phyloP scores from a whole-genome alignment of 2,797 vertebrate species.

The Spinus olivaceus region DNA sequence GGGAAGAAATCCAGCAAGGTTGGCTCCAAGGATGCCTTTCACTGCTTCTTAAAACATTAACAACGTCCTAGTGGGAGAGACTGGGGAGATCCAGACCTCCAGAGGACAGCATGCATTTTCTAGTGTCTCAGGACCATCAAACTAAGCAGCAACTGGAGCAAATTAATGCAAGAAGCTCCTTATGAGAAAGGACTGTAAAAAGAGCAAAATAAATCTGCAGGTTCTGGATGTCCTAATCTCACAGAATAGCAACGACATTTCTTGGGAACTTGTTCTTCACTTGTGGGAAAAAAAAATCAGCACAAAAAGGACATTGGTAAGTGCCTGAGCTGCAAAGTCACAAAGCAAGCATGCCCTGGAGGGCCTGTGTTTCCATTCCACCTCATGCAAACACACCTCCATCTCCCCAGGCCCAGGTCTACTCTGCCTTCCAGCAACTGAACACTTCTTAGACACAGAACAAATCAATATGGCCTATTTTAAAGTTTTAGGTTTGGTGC shows the following conservation, averaged over 20 bases:
- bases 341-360: not conserved
- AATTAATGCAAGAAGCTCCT: constrained; percentile 10
- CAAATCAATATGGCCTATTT: not conserved
- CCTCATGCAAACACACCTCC: not conserved
- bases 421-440: not conserved
- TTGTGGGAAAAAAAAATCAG: not conserved
- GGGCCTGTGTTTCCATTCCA: not conserved
- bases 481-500: not conserved
- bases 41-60: constrained; percentile 31
- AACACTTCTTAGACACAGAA: not conserved
- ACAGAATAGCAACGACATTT: not conserved
- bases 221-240: not conserved
- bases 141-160: constrained; percentile 2
- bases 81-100: not conserved
- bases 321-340: not conserved
- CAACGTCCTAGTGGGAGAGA: not conserved
- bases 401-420: not conserved
- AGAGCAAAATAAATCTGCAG: not conserved
- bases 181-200: not conserved
- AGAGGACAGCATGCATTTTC: not conserved
- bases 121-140: not conserved
- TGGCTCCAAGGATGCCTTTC: constrained; percentile 33
- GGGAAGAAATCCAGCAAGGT: constrained; percentile 17
- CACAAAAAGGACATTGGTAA: not conserved
- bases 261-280: not conserved